Conservation (phyloP, 2,888 invertebrate genomes). For the Amiota communis region DNA sequence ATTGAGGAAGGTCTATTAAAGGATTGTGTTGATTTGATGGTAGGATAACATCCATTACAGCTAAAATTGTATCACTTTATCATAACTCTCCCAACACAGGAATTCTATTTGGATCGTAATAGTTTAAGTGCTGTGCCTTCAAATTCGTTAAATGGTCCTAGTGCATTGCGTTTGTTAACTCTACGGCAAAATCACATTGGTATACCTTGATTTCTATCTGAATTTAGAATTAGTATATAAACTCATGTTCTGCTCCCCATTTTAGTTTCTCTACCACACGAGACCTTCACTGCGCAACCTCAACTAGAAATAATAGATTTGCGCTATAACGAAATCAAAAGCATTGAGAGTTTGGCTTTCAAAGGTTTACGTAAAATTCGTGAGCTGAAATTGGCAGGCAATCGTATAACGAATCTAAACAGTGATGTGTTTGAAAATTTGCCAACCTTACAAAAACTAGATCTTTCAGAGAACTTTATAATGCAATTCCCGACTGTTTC, state of each 20-base stretch:
- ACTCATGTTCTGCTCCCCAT: background rate
- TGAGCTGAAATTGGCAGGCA: conserved; percentile 83
- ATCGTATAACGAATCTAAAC: conserved; percentile 85
- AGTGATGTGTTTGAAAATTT: conserved; percentile 87
- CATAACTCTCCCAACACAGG: conserved; percentile 76
- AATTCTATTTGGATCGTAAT: conserved; percentile 86
- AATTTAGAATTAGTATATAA: background rate
- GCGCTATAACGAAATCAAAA: conserved; percentile 84
- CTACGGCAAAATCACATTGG: conserved; percentile 87
- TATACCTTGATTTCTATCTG: conserved; percentile 71
- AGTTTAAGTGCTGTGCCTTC: conserved; percentile 84
- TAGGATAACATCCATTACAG: conserved; percentile 59
- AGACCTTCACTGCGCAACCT: conserved; percentile 81
- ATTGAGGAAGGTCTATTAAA: conserved; percentile 90
- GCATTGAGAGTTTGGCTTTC: conserved; percentile 85
- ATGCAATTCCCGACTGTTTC: conserved; percentile 86
- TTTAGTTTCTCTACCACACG: conserved; percentile 80
- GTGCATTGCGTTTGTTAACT: conserved; percentile 81
- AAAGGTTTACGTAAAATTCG: conserved; percentile 79
- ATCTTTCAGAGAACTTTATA: conserved; percentile 90
- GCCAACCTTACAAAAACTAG: conserved; percentile 83
- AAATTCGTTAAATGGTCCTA: conserved; percentile 86
- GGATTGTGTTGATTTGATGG: conserved; percentile 85
- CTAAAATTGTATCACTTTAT: conserved; percentile 41
- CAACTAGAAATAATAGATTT: conserved; percentile 84